phyloP scores from a whole-genome alignment of 1,140 invertebrate species.

The Pantala flavescens region DNA sequence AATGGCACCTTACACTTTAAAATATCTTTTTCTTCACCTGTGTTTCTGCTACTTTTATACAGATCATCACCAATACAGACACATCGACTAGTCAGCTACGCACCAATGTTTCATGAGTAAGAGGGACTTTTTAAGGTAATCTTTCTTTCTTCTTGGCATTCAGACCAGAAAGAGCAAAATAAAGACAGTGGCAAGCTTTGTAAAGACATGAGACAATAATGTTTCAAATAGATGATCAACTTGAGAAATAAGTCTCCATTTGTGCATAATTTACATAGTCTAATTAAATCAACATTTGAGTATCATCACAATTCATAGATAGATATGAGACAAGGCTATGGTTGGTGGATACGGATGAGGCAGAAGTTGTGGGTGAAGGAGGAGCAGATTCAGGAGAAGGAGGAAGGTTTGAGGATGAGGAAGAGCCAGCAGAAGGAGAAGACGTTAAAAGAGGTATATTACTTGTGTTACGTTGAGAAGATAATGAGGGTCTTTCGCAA shows the following conservation, averaged over 20 bases:
- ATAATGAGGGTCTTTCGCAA: not conserved
- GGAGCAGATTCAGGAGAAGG: not conserved
- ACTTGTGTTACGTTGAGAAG: not conserved
- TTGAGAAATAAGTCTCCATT: not conserved
- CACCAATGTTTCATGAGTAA: constrained; percentile 9
- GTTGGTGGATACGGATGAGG: not conserved
- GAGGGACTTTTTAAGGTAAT: not conserved
- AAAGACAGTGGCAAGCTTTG: too few species aligned
- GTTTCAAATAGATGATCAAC: too few species aligned
- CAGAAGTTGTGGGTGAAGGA: not conserved
- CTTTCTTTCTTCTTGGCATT: too few species aligned
- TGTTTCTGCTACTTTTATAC: not conserved
- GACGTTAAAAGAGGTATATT: not conserved
- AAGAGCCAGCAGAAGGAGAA: not conserved
- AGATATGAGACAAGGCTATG: not conserved
- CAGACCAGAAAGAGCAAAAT: too few species aligned
- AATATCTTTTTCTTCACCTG: not conserved
- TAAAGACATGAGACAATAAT: too few species aligned
- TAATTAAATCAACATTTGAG: not conserved
- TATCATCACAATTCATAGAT: not conserved
- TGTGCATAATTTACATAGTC: not conserved
- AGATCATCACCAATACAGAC: not conserved
- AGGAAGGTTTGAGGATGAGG: not conserved
- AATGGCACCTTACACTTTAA: not conserved
- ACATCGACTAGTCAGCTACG: not conserved